Percentiles rank a stretch among this genome's conserved stretches.
Evolutionary conservation across 2,797 vertebrate species (phyloP).

Genomic region (Agapornis canus): DNA sequence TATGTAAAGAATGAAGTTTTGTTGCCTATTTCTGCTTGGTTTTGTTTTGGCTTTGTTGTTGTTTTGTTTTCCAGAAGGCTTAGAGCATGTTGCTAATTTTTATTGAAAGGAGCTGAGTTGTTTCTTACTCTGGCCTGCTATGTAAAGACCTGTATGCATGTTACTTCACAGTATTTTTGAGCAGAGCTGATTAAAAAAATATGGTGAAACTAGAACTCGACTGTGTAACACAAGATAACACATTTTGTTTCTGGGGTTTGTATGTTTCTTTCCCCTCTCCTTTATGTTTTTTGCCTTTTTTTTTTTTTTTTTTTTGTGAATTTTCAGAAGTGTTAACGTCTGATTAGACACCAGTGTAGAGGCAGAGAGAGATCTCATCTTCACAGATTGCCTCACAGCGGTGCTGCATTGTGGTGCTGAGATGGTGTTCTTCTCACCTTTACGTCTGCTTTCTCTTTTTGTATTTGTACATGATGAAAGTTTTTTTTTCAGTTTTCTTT

Average conservation of each 20-base stretch:
- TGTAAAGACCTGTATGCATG: not conserved
- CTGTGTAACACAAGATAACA: not conserved
- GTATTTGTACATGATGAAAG: not conserved
- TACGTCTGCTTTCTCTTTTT: not conserved
- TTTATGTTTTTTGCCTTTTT: not conserved
- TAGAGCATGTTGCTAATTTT: not conserved
- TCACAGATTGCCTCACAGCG: not conserved
- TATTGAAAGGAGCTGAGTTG: not conserved
- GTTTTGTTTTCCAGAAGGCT: not conserved
- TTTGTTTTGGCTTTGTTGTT: not conserved
- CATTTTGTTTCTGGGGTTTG: not conserved
- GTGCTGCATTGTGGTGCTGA: not conserved
- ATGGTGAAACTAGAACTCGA: not conserved
- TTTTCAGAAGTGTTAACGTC: not conserved
- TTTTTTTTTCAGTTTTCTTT: not conserved
- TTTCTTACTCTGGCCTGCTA: not conserved
- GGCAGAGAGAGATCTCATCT: not conserved
- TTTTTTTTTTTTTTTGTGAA: not conserved
- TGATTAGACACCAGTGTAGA: not conserved
- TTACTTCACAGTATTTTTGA: not conserved
- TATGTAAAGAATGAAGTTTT: not conserved
- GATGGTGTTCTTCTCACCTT: constrained; percentile 5
- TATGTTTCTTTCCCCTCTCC: not conserved
- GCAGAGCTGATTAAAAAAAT: not conserved
- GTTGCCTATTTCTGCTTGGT: not conserved